phyloP scores from a whole-genome alignment of 2,113 vertebrate species.

The Alligator mississippiensis region DNA sequence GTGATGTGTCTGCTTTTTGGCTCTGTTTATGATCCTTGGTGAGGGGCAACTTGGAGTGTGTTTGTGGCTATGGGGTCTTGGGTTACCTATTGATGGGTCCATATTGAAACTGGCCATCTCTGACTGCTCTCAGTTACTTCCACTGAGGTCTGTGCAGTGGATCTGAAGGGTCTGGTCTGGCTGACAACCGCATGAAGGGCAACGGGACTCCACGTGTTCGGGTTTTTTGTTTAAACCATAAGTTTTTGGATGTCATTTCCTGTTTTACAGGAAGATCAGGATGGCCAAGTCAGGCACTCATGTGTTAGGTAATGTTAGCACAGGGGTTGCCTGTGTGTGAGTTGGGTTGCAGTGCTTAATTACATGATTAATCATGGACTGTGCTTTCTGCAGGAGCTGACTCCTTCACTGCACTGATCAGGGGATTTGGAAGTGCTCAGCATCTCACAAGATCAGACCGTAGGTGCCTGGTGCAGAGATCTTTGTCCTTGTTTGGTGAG shows the following conservation, averaged over 20 bases:
- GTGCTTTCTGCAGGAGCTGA: neutral
- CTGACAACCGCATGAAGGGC: neutral
- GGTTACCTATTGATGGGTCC: neutral
- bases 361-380: neutral
- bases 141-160: neutral
- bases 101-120: neutral
- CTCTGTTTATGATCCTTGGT: neutral
- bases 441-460: neutral
- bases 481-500: constrained; percentile 65
- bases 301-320: neutral
- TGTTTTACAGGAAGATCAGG: neutral
- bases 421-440: neutral
- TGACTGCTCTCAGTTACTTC: neutral
- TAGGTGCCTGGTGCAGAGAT: fast-evolving
- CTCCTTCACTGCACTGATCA: constrained; percentile 1
- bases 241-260: neutral
- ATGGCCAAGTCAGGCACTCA: neutral
- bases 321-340: neutral
- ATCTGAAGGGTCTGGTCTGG: neutral
- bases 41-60: neutral
- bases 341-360: neutral
- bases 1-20: neutral
- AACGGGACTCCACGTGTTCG: neutral
- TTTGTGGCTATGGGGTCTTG: neutral
- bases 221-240: neutral